Evolutionary conservation across 2,888 invertebrate genomes (phyloP), one percentile per base, ranked within the genome.

Genomic region (Ichneumon xanthorius): DNA sequence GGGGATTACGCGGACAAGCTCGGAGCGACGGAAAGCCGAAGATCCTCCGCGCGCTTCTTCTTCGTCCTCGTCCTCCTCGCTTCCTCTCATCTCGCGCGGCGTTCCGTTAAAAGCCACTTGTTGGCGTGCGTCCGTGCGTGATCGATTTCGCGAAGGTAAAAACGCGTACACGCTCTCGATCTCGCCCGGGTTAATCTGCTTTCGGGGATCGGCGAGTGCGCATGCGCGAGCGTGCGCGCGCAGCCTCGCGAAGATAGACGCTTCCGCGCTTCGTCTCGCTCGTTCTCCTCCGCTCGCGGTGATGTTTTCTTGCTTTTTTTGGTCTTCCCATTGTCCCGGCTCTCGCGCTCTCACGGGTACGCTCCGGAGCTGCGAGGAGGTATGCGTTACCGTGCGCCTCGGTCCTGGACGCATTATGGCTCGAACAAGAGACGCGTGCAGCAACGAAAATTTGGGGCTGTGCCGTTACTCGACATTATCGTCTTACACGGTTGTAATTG

Each of bases 51-150:
- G 14, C 19, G 11, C 22, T 1, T 68, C 19, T 11, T 48, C 11
- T 30, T 76, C 50, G 37, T 65, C 48, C 14, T 45, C 14, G 58
- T 55, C 55, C 68, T 37, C 19, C 19, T 37, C 40, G 16, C 37
- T 37, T 78, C 84, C 80, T 61, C 82, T 82, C 86, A 82, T 81
- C 68, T 73, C 73, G 70, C 70, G 78, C 84, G 84, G 84, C 88
- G 88, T 89, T 89, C 89, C 88, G 91, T 91, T 91, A 91, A 92
- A 91, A 92, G 92, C 89, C 91, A 92, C 92, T 93, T 92, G 93
- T 92, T 92, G 88, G 87, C 89, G 87, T 91, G 90, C 92, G 91
- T 89, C 91, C 92, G 92, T 90, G 92, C 93, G 90, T 92, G 89
- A 91, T 90, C 92, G 90, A 93, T 93, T 91, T 87, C 88, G 89